phyloP scores from a whole-genome alignment of 37 sponge, comb jelly and placozoan species.

The Spongilla lacustris region DNA sequence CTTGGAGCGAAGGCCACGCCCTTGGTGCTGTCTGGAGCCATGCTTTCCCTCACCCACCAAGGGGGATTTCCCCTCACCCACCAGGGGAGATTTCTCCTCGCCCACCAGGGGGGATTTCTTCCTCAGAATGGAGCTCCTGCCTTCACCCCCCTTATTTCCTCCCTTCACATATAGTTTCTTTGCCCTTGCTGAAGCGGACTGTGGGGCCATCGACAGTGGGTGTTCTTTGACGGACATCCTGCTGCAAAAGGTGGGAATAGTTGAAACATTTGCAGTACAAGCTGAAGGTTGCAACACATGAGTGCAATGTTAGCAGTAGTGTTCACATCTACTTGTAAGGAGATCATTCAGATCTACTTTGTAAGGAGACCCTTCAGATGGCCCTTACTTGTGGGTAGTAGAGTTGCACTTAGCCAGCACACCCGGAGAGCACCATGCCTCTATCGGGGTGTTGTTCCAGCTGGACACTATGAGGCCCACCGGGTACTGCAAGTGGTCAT shows the following conservation, averaged over 20 bases:
- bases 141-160: neutral
- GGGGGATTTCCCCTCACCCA: neutral
- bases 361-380: too few relatives aligned
- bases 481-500: neutral
- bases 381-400: neutral
- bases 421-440: conserved; percentile 45
- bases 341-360: too few relatives aligned
- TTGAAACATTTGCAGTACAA: neutral
- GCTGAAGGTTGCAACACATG: too few relatives aligned
- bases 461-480: conserved; percentile 24
- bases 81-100: neutral
- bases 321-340: too few relatives aligned
- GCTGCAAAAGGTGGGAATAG: neutral
- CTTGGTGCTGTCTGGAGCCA: neutral
- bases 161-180: neutral
- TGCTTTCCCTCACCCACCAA: neutral
- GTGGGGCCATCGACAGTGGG: neutral
- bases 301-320: too few relatives aligned
- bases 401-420: conserved; percentile 25
- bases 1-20: neutral
- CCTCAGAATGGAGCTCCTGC: neutral
- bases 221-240: neutral
- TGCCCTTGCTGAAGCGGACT: neutral
- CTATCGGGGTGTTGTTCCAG: conserved; percentile 47
- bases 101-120: neutral